phyloP scores from a whole-genome alignment of 1,140 invertebrate species.

The Ceratina calcarata region DNA sequence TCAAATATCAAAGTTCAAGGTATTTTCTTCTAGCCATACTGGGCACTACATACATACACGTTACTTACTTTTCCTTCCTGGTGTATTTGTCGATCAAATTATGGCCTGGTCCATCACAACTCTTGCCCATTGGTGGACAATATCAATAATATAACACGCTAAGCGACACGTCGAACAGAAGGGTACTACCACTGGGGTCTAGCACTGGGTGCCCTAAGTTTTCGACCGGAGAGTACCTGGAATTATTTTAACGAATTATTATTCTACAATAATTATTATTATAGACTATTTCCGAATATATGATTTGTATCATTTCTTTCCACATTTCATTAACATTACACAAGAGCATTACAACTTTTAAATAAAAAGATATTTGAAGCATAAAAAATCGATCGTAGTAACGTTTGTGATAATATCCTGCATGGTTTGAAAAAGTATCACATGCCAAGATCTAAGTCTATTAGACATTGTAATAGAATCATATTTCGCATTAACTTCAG shows the following conservation, averaged over 20 bases:
- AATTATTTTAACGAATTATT: neutral
- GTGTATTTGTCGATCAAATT: constrained; percentile 85
- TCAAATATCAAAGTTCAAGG: too few relatives aligned
- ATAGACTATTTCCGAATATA: neutral
- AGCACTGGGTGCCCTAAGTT: constrained; percentile 89
- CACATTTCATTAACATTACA: too few relatives aligned
- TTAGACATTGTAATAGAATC: neutral
- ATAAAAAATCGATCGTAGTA: neutral
- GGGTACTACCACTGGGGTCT: constrained; percentile 89
- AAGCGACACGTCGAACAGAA: constrained; percentile 89
- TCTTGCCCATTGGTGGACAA: constrained; percentile 89
- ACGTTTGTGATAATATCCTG: too few relatives aligned
- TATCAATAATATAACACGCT: constrained; percentile 93
- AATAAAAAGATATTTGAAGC: neutral
- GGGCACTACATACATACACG: constrained; percentile 73
- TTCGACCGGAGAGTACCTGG: constrained; percentile 88
- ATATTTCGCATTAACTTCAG: neutral
- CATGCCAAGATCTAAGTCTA: neutral
- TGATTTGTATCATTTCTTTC: too few relatives aligned
- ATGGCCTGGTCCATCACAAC: constrained; percentile 84
- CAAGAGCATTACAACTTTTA: too few relatives aligned
- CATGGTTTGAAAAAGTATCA: neutral
- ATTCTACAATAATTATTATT: too few relatives aligned
- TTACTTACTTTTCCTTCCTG: constrained; percentile 89
- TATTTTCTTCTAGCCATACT: constrained; percentile 59